phyloP scores from a whole-genome alignment of 2,113 vertebrate genomes.

The Tychaedon coryphoeus region DNA sequence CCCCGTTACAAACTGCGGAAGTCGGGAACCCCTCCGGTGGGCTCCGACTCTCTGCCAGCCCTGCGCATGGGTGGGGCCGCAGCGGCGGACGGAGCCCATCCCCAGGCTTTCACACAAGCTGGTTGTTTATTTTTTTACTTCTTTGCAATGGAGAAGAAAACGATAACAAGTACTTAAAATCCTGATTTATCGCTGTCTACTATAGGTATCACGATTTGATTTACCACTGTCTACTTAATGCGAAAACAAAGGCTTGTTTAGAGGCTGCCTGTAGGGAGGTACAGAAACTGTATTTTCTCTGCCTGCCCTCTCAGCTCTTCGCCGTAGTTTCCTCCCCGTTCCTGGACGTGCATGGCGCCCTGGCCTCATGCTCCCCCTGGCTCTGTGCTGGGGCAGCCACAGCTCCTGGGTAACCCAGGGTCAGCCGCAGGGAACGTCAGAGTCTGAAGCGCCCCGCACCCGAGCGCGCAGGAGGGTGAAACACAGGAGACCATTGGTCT shows the following conservation, averaged over 20 bases:
- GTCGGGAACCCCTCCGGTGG: neutral
- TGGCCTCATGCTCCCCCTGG: neutral
- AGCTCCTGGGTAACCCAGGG: neutral
- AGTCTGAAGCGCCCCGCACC: neutral
- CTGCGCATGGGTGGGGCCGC: slow-evolving; percentile 11
- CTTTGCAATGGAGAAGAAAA: neutral
- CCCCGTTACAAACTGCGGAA: neutral
- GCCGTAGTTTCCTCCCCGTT: neutral
- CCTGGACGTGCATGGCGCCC: neutral
- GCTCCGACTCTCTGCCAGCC: neutral
- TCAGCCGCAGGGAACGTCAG: neutral
- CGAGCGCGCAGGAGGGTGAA: neutral
- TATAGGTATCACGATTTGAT: neutral
- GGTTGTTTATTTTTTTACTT: neutral
- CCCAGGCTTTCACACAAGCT: neutral
- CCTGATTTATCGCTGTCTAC: neutral
- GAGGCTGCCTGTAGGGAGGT: neutral
- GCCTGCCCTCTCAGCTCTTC: neutral
- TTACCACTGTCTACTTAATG: neutral
- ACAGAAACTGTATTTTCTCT: neutral
- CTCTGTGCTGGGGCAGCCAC: neutral
- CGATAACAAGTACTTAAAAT: neutral
- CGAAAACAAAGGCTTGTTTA: neutral
- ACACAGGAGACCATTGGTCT: neutral
- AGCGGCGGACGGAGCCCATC: neutral